Evolutionary conservation across 2,888 invertebrate genomes (phyloP).

Genomic region (Timema podura): DNA sequence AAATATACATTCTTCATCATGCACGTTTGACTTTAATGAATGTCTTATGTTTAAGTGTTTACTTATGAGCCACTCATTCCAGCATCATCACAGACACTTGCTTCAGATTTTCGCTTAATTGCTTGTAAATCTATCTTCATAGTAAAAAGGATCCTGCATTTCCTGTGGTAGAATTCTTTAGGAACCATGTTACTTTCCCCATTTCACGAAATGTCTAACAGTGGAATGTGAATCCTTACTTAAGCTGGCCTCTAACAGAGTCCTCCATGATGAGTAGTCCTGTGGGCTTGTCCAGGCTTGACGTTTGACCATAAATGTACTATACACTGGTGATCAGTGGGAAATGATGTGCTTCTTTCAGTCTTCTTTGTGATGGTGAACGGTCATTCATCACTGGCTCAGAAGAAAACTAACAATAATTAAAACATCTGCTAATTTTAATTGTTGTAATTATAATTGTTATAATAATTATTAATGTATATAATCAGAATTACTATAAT

Average conservation of each 20-base stretch:
- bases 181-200: background rate
- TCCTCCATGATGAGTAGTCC: background rate
- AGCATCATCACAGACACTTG: background rate
- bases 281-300: background rate
- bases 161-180: background rate
- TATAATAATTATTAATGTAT: too few relatives aligned
- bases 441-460: too few relatives aligned
- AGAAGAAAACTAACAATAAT: too few relatives aligned
- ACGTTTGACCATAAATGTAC: background rate
- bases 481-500: too few relatives aligned
- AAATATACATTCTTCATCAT: background rate
- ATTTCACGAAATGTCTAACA: background rate
- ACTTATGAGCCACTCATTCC: background rate
- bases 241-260: slow-evolving; percentile 2
- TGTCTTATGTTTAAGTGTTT: background rate
- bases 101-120: background rate
- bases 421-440: too few relatives aligned
- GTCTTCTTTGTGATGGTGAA: too few relatives aligned
- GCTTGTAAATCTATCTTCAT: background rate
- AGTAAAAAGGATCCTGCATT: background rate
- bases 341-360: too few relatives aligned
- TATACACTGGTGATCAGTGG: too few relatives aligned
- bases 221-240: slow-evolving; percentile 3
- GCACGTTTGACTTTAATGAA: background rate
- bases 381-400: too few relatives aligned